Percentiles rank a stretch among this genome's conserved stretches.
These are phyloP conservation scores for Tigriopus californicus DNA, from an alignment of 2,888 invertebrate species.

Conservation along the genomic window DNA sequence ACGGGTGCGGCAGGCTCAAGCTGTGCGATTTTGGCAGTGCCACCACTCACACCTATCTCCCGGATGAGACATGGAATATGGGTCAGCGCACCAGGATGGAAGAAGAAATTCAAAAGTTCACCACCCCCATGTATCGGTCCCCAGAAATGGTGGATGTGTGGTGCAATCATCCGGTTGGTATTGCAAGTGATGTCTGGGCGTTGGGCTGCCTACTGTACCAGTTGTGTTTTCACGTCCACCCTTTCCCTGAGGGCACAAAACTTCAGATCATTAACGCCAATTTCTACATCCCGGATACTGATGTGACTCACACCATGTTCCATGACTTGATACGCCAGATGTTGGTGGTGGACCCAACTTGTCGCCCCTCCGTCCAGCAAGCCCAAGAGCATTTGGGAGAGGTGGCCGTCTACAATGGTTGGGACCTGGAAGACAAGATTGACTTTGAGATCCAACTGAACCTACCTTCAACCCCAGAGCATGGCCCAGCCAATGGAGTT, in stretches of 20 bases:
- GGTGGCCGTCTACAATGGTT: too few relatives aligned
- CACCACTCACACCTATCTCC: constrained; percentile 2
- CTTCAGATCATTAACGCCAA: constrained; percentile 90
- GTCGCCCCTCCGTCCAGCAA: background rate
- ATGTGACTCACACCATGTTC: constrained; percentile 60
- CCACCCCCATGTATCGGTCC: constrained; percentile 66
- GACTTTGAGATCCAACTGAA: too few relatives aligned
- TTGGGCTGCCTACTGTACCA: constrained; percentile 85
- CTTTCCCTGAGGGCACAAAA: constrained; percentile 86
- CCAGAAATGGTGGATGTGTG: constrained; percentile 97
- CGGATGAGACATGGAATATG: constrained; percentile 9
- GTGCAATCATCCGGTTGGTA: constrained; percentile 80
- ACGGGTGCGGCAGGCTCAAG: background rate
- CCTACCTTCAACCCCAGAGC: too few relatives aligned
- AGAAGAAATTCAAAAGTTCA: constrained; percentile 34
- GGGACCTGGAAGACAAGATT: too few relatives aligned
- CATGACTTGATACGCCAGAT: constrained; percentile 69
- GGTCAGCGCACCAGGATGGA: constrained; percentile 6
- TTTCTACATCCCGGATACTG: constrained; percentile 66
- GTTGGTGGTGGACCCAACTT: background rate
- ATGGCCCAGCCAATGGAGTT: too few relatives aligned
- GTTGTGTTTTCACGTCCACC: constrained; percentile 80
- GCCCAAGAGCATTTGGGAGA: background rate
- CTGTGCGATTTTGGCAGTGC: constrained; percentile 12
- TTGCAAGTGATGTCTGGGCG: constrained; percentile 87